Evolutionary conservation across 1,140 invertebrate genomes (phyloP).

Genomic region (Cyphomyrmex costatus): DNA sequence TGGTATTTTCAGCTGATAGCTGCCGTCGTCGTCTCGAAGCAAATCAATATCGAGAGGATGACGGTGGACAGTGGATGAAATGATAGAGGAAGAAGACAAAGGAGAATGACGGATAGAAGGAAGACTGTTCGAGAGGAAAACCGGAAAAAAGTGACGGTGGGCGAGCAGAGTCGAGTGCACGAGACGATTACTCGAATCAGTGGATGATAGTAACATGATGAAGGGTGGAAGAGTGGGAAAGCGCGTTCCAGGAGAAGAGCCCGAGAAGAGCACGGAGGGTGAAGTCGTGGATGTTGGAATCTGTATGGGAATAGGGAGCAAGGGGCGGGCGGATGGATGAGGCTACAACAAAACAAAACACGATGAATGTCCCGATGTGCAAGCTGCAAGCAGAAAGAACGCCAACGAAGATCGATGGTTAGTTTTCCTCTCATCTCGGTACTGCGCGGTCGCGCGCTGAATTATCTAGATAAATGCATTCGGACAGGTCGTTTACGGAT

Average conservation of each 20-base stretch:
- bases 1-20: constrained; percentile 33
- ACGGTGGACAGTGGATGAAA: constrained; percentile 27
- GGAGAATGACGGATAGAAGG: constrained; percentile 22
- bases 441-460: constrained; percentile 28
- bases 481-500: constrained; percentile 29
- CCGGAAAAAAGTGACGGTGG: not conserved
- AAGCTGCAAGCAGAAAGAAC: constrained; percentile 84
- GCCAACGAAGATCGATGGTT: constrained; percentile 68
- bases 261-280: constrained; percentile 66
- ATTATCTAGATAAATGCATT: constrained; percentile 67
- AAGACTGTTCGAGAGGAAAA: not conserved
- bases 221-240: constrained; percentile 10
- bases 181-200: constrained; percentile 46
- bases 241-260: constrained; percentile 53
- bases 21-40: constrained; percentile 53
- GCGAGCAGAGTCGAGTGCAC: constrained; percentile 27
- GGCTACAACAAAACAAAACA: constrained; percentile 87
- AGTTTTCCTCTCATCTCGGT: constrained; percentile 48
- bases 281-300: constrained; percentile 75
- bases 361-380: constrained; percentile 87
- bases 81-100: not conserved
- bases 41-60: constrained; percentile 53
- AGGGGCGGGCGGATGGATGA: constrained; percentile 75
- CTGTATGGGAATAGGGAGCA: constrained; percentile 66
- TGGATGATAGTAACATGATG: constrained; percentile 46